These are phyloP conservation scores for Rhinoderma darwinii DNA, from an alignment of 2,113 vertebrate genomes.

Conservation along the genomic window DNA sequence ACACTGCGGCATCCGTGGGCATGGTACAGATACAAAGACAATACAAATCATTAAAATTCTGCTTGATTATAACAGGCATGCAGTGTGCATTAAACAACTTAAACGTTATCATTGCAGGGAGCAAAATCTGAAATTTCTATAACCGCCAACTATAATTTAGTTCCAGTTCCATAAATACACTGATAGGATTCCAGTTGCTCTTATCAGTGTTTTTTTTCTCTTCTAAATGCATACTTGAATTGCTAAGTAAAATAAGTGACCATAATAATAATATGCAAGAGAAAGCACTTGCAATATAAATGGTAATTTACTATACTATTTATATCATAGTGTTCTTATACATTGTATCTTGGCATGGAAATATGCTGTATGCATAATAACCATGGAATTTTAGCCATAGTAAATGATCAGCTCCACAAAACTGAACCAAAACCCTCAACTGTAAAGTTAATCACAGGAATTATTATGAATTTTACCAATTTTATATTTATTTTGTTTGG, in stretches of 20 bases:
- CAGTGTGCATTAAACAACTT: constrained; percentile 18
- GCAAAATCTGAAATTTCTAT: constrained; percentile 20
- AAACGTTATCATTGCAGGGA: constrained; percentile 28
- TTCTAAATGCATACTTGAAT: not conserved
- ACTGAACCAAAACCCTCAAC: not conserved
- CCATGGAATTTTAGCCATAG: not conserved
- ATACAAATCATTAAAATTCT: constrained; percentile 45
- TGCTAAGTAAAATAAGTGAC: constrained; percentile 38
- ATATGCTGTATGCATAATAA: constrained; percentile 14
- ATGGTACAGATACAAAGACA: constrained; percentile 31
- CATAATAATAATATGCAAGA: constrained; percentile 32
- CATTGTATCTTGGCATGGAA: not conserved
- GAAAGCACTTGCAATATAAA: constrained; percentile 32
- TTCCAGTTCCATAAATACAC: constrained; percentile 12
- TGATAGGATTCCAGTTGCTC: constrained; percentile 28
- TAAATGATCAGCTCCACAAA: not conserved
- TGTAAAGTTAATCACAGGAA: not conserved
- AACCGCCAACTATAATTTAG: constrained; percentile 35
- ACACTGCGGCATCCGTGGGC: constrained; percentile 11
- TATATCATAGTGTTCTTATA: constrained; percentile 15
- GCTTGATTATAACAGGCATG: constrained; percentile 20
- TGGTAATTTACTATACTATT: constrained; percentile 39
- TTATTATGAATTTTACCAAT: not conserved
- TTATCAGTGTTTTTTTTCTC: constrained; percentile 36
- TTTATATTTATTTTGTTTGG: not conserved